Evolutionary conservation across 2,113 vertebrate species (phyloP), one percentile per base, ranked within the genome.

Genomic region (Anguilla rostrata): DNA sequence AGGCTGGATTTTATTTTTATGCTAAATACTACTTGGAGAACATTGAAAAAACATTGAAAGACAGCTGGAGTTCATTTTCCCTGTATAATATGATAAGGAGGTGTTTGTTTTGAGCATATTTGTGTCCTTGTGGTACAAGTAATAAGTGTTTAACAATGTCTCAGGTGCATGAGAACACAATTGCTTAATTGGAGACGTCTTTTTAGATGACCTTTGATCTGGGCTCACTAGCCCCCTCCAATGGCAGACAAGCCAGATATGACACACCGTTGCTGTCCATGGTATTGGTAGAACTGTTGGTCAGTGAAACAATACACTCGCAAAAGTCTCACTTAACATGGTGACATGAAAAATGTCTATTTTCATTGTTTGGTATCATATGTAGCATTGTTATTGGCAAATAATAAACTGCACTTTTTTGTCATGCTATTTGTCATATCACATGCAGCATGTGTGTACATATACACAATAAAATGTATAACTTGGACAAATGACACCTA

Each of bases 191-290:
- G 41, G 46, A 75, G 78, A 66, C 78, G 43, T 29, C n/a, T 22
- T 82, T 53, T 82, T 43, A 34, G 53, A 34, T 66, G n/a, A 81
- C 83, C 87, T 78, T 66, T 87, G 82, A 56, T 87, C 84, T 89
- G 75, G 71, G 82, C 85, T 89, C 90, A 89, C 85, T 89, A 86
- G 89, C 84, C 84, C 91, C 91, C 91, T 90, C 91, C 86, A 46
- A 91, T 90, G 89, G 90, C 66, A 81, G 85, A 63, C 71, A 46
- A 71, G 71, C 79, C 41, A 80, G 83, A 78, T 43, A 53, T 39
- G 78, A 46, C 80, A 78, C 56, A 46, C 84, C 86, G 89, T 88
- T 87, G 89, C 91, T 88, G 90, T 89, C 91, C 89, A 91, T 92
- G 89, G 91, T 92, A 89, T 90, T 90, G 85, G 86, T 39, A 71